Evolutionary conservation across 2,113 vertebrate genomes (phyloP), one percentile per base, ranked within the genome.

Genomic region (Perca fluviatilis): DNA sequence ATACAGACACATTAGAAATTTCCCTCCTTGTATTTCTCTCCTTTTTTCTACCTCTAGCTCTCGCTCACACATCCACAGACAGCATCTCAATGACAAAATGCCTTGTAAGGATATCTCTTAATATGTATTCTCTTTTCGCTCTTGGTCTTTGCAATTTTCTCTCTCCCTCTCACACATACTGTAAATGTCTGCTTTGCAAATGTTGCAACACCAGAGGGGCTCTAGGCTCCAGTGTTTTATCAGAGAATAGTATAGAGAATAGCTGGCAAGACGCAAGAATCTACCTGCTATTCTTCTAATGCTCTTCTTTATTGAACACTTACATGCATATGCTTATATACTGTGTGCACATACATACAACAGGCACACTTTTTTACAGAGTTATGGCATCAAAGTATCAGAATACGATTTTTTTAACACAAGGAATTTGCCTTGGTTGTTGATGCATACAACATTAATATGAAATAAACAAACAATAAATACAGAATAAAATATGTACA

Each of bases 31-130:
- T 50, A 43, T 16, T 54, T 19, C 56, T 63, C 49, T 56, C 14
- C 66, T 64, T 64, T 65, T 27, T 49, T 88, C 63, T 3, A 40
- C 19, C 57, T 60, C 47, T 16, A 25, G n/a, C 36, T 27, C 25
- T 5, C 64, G 30, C 49, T 43, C 27, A 51, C 8, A 14, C 23
- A 47, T 19, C 21, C 27, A 21, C 21, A 4, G 21, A 47, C 18
- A 27, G 9, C 47, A 25, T 51, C 11, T 13, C 40, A 18, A 40
- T 49, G 18, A 62, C 50, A 36, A 51, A 75, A 60, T 61, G 47
- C 16, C 25, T 63, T 21, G 1, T 18, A 2, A 23, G 5, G 36
- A 25, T 62, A 30, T 30, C 54, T 67, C 30, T 66, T 6, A 3
- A 36, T 18, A n/a, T 63, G 25, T 18, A 23, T 69, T 64, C 4